These are phyloP conservation scores for Oscheius sp. DNA, from an alignment of 2,888 invertebrate species.

Conservation along the genomic window DNA sequence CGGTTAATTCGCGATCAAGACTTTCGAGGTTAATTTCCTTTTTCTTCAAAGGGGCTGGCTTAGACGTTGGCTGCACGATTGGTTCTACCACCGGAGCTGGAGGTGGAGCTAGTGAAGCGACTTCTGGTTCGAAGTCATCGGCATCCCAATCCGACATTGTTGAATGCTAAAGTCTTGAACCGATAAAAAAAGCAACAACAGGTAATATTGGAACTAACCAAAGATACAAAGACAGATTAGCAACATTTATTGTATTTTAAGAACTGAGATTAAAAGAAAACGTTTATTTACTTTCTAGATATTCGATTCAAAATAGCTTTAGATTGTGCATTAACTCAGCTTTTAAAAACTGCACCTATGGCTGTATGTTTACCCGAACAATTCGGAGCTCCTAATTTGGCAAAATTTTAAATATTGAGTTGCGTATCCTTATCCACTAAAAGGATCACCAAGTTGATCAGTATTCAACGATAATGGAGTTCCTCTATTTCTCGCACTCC, in stretches of 20 bases:
- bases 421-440: slow-evolving; percentile 23
- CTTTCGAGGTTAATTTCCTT: slow-evolving; percentile 48
- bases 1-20: slow-evolving; percentile 50
- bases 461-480: slow-evolving; percentile 11
- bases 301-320: too few species aligned
- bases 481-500: too few species aligned
- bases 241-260: too few species aligned
- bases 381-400: background rate
- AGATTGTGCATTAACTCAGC: too few species aligned
- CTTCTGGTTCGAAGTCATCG: slow-evolving; percentile 57
- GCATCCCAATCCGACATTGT: slow-evolving; percentile 36
- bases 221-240: too few species aligned
- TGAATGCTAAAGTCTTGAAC: background rate
- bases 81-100: slow-evolving; percentile 26
- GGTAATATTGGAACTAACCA: too few species aligned
- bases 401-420: background rate
- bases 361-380: too few species aligned
- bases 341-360: too few species aligned
- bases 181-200: too few species aligned
- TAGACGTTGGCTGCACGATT: slow-evolving; percentile 22
- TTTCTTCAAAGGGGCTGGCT: slow-evolving; percentile 17
- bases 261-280: too few species aligned
- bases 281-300: too few species aligned
- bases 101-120: slow-evolving; percentile 31
- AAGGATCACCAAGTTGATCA: slow-evolving; percentile 20